Evolutionary conservation across 1,140 invertebrate species (phyloP), one percentile per base, ranked within the genome.

Genomic region (Zaprionus gabonicus): DNA sequence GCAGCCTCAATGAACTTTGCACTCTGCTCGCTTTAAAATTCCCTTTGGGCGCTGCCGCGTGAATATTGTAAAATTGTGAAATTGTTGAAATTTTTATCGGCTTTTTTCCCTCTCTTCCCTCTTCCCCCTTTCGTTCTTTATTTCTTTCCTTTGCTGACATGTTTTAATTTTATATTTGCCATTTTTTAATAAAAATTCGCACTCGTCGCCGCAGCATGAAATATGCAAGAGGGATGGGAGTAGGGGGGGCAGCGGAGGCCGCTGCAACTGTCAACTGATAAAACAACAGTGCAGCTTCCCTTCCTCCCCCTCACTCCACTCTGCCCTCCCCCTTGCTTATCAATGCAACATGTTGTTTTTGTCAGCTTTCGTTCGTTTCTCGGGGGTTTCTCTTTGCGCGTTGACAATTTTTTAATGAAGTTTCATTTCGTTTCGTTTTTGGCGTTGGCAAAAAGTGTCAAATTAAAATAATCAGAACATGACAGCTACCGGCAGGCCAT

Each of bases 381-480:
- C 63, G 75, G 64, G 34, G 1, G 53, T 66, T 65, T 72, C 46
- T 20, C 38, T 46, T 51, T 66, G 15, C 59, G 44, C 76, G 82
- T 88, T 87, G 84, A 87, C 84, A 87, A 87, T 88, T 88, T 87
- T 86, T 87, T 87, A 87, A 87, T 87, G 84, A 87, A 87, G 84
- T 84, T 81, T 77, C 80, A 23, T 73, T 74, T 79, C 76, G 46
- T 56, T 25, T 68, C 62, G 13, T 56, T 51, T 55, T 55, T 65
- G 34, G 77, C 67, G 41, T 44, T 78, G 80, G 78, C 84, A 81
- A 76, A 83, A 78, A 90, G 84, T 88, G 84, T 88, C 84, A 88
- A 88, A 88, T 88, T 88, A 90, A 90, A 90, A 90, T 88, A 88
- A 88, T 88, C 84, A 88, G 84, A 88, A 90, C 84, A 88, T 88